Conservation (phyloP, 2,888 invertebrate genomes). For the Pterostichus niger region DNA sequence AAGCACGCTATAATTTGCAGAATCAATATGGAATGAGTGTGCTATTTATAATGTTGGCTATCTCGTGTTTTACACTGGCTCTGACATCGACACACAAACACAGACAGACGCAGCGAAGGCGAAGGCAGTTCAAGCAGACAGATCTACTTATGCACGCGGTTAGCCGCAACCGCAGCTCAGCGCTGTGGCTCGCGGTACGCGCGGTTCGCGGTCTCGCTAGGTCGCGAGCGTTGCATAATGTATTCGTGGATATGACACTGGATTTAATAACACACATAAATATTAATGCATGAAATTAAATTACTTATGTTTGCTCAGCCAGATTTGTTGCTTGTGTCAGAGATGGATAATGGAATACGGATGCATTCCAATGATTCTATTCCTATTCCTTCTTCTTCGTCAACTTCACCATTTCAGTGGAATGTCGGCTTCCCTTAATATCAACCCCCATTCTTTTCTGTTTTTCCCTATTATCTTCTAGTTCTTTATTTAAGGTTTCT, state of each 20-base stretch:
- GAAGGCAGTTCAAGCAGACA: slow-evolving; percentile 49
- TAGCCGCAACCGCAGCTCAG: slow-evolving; percentile 44
- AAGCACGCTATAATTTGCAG: slow-evolving; percentile 30
- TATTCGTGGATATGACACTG: slow-evolving; percentile 36
- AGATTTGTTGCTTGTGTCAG: slow-evolving; percentile 22
- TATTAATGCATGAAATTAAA: slow-evolving; percentile 49
- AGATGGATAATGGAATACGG: slow-evolving; percentile 11
- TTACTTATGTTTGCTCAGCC: slow-evolving; percentile 34
- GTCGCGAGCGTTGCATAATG: slow-evolving; percentile 62
- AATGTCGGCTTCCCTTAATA: too few relatives aligned
- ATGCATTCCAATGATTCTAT: slow-evolving; percentile 6
- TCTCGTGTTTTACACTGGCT: slow-evolving; percentile 59
- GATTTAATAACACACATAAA: slow-evolving; percentile 52
- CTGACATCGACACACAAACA: slow-evolving; percentile 48
- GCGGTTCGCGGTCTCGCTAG: slow-evolving; percentile 22
- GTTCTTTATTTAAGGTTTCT: too few relatives aligned
- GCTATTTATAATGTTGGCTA: slow-evolving; percentile 59
- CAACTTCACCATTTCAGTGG: too few relatives aligned
- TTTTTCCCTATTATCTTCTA: too few relatives aligned
- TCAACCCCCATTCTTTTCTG: too few relatives aligned
- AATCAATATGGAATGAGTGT: slow-evolving; percentile 54
- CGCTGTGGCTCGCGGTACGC: background rate
- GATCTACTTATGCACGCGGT: slow-evolving; percentile 64
- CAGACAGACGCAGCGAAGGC: background rate
- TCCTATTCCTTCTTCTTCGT: too few relatives aligned